These are phyloP conservation scores for Leptopilina drosophilae DNA, from an alignment of 2,888 invertebrate genomes.

Conservation along the genomic window DNA sequence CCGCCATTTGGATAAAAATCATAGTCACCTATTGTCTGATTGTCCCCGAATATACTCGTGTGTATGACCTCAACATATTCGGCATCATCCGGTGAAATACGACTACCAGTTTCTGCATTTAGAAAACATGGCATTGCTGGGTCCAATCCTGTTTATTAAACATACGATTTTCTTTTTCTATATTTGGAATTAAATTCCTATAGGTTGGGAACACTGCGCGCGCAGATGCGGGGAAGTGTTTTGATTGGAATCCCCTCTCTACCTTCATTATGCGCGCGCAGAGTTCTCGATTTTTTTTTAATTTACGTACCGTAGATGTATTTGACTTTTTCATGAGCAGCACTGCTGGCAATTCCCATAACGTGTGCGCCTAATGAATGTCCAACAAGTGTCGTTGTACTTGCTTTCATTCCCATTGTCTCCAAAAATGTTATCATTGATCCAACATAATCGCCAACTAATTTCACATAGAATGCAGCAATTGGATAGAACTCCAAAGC, in stretches of 20 bases:
- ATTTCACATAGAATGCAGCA: constrained; percentile 53
- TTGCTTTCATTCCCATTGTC: constrained; percentile 54
- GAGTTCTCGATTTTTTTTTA: no score
- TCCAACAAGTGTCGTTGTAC: constrained; percentile 58
- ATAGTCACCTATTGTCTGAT: constrained; percentile 66
- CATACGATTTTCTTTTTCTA: no score
- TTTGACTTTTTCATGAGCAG: constrained; percentile 52
- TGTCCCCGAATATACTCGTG: constrained; percentile 71
- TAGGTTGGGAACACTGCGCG: no score
- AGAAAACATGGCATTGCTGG: constrained; percentile 73
- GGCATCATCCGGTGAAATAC: constrained; percentile 72
- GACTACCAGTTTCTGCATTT: constrained; percentile 53
- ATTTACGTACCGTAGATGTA: constrained; percentile 62
- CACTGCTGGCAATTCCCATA: constrained; percentile 60
- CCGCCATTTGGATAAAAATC: constrained; percentile 64
- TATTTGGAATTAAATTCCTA: no score
- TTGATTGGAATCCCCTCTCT: no score
- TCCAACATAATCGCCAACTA: constrained; percentile 55
- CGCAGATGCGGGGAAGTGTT: no score
- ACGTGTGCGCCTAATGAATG: constrained; percentile 69
- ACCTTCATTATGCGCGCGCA: no score
- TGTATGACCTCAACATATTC: constrained; percentile 74
- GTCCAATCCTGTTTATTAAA: constrained; percentile 70
- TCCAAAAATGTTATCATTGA: constrained; percentile 63
- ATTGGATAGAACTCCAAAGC: constrained; percentile 50